phyloP scores from a whole-genome alignment of 2,888 invertebrate species.

The Esperia sulphurella region DNA sequence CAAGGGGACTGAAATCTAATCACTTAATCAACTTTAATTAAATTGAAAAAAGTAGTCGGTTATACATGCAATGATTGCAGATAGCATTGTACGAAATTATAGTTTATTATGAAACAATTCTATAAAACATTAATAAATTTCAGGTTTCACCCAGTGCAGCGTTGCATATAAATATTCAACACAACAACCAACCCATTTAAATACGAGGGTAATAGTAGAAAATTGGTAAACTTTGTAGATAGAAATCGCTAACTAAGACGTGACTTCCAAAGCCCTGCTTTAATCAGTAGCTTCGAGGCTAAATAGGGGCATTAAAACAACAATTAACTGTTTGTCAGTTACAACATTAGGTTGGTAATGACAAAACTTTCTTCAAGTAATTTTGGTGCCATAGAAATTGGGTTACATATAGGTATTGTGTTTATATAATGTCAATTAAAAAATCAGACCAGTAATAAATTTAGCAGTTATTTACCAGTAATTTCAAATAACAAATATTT shows the following conservation, averaged over 20 bases:
- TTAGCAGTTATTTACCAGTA: no score
- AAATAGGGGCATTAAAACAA: slow-evolving; percentile 40
- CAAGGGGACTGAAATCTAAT: no score
- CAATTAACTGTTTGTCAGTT: slow-evolving; percentile 57
- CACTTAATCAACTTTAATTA: no score
- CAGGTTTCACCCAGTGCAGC: neutral
- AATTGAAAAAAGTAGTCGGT: no score
- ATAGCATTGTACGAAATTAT: no score
- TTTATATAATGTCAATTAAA: no score
- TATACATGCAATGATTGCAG: no score
- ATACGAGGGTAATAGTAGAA: slow-evolving; percentile 48
- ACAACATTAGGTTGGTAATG: slow-evolving; percentile 51
- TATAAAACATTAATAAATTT: neutral
- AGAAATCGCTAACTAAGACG: slow-evolving; percentile 36
- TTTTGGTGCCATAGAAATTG: slow-evolving; percentile 17
- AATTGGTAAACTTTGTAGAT: slow-evolving; percentile 69
- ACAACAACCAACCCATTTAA: slow-evolving; percentile 35
- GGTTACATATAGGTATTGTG: no score
- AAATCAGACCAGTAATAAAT: no score
- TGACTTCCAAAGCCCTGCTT: slow-evolving; percentile 33
- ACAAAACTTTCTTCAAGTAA: slow-evolving; percentile 48
- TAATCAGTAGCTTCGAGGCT: slow-evolving; percentile 60
- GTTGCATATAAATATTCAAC: slow-evolving; percentile 22
- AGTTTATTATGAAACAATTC: no score
- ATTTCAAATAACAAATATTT: no score